Evolutionary conservation across 2,888 invertebrate species (phyloP).

Genomic region (Amaurobius ferox): DNA sequence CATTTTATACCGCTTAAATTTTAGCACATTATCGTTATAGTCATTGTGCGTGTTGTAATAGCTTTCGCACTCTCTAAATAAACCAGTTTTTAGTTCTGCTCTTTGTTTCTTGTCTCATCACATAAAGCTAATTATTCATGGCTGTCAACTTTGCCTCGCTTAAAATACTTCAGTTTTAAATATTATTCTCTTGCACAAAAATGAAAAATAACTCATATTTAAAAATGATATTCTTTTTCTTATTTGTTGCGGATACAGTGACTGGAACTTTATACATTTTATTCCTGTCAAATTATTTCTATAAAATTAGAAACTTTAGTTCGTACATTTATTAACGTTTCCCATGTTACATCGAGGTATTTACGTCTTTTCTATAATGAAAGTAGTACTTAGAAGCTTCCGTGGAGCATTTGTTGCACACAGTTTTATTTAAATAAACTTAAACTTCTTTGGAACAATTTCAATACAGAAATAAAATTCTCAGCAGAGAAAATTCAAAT

Average conservation of each 20-base stretch:
- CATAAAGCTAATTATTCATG: slow-evolving; percentile 64
- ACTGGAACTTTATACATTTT: slow-evolving; percentile 40
- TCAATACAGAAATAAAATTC: too few relatives aligned
- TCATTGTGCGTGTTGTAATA: slow-evolving; percentile 23
- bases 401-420: too few relatives aligned
- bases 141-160: slow-evolving; percentile 37
- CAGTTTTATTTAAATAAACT: too few relatives aligned
- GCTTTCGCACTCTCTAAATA: slow-evolving; percentile 26
- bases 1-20: slow-evolving; percentile 34
- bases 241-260: slow-evolving; percentile 10
- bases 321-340: too few relatives aligned
- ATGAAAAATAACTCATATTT: slow-evolving; percentile 15
- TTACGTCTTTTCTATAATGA: too few relatives aligned
- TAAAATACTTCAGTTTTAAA: slow-evolving; percentile 32
- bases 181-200: slow-evolving; percentile 8
- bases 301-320: background rate
- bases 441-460: too few relatives aligned
- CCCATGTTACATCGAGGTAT: too few relatives aligned
- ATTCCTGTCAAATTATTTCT: slow-evolving; percentile 10
- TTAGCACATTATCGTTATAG: slow-evolving; percentile 47
- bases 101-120: slow-evolving; percentile 48
- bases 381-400: too few relatives aligned
- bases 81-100: background rate
- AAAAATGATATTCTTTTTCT: slow-evolving; percentile 1
- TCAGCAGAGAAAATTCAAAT: too few relatives aligned